phyloP scores from a whole-genome alignment of 2,797 vertebrate genomes.

The Chaunax sp. region DNA sequence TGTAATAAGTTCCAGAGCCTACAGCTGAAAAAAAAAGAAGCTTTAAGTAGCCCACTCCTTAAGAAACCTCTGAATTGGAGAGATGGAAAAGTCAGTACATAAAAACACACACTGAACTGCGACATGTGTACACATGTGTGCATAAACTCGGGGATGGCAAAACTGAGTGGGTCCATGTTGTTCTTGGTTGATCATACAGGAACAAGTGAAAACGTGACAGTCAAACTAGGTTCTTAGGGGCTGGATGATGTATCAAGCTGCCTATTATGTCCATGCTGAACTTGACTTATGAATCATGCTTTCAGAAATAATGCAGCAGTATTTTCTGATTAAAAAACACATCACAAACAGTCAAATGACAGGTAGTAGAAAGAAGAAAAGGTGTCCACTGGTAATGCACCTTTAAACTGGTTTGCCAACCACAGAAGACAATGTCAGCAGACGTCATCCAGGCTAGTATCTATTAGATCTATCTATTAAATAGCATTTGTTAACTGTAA shows the following conservation, averaged over 20 bases:
- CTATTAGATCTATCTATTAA: too few species aligned
- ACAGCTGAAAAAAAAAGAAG: slow-evolving; percentile 58
- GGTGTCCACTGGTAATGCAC: too few species aligned
- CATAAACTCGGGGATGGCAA: slow-evolving; percentile 53
- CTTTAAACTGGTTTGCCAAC: too few species aligned
- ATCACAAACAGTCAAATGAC: background rate
- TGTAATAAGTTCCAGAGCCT: slow-evolving; percentile 86
- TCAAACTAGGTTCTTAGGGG: slow-evolving; percentile 22
- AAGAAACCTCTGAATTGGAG: slow-evolving; percentile 75
- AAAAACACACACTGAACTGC: slow-evolving; percentile 63
- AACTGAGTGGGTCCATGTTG: slow-evolving; percentile 67
- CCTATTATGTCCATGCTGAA: slow-evolving; percentile 13
- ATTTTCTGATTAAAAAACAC: background rate
- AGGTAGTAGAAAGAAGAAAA: too few species aligned
- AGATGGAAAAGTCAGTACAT: slow-evolving; percentile 81
- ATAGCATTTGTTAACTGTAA: too few species aligned
- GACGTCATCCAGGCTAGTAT: too few species aligned
- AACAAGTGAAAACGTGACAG: slow-evolving; percentile 64
- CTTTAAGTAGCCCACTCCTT: slow-evolving; percentile 74
- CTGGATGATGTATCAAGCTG: slow-evolving; percentile 35
- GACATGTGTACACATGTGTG: slow-evolving; percentile 42
- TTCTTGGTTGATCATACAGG: slow-evolving; percentile 63
- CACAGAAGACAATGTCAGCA: too few species aligned
- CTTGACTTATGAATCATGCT: slow-evolving; percentile 10
- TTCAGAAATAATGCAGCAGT: slow-evolving; percentile 13